These are phyloP conservation scores for Neofelis nebulosa DNA, from an alignment of 2,113 vertebrate genomes.

Conservation along the genomic window DNA sequence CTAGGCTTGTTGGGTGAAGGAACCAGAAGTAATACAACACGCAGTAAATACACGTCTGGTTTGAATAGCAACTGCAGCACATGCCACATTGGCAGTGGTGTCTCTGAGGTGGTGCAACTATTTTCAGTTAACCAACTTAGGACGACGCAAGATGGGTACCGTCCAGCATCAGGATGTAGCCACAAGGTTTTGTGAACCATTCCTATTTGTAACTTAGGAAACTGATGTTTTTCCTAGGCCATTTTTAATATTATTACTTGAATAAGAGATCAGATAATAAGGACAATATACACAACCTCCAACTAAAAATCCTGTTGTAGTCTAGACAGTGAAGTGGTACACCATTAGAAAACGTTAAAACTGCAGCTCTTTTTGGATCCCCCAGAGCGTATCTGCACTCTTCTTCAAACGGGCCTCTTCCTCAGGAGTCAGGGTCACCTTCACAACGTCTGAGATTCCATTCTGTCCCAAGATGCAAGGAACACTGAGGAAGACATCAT, in stretches of 20 bases:
- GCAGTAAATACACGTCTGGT: neutral
- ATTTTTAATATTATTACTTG: constrained; percentile 72
- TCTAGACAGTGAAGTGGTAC: no score
- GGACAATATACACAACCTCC: no score
- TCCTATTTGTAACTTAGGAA: constrained; percentile 69
- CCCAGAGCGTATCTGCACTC: constrained; percentile 83
- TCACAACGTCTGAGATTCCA: constrained; percentile 94
- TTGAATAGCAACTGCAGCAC: neutral
- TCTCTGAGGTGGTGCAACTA: constrained; percentile 51
- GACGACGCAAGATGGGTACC: constrained; percentile 31
- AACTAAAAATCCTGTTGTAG: no score
- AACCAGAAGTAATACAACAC: neutral
- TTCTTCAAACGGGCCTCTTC: constrained; percentile 93
- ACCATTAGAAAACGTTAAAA: no score
- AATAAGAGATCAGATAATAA: no score
- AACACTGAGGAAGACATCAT: constrained; percentile 96
- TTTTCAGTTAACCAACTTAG: constrained; percentile 45
- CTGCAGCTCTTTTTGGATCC: no score
- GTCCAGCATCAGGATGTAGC: constrained; percentile 68
- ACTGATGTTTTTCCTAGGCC: constrained; percentile 61
- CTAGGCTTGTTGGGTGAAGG: neutral
- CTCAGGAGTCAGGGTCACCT: constrained; percentile 92
- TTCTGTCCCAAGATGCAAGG: constrained; percentile 93
- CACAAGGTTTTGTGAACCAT: constrained; percentile 40
- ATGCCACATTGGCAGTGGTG: neutral